These are phyloP conservation scores for Limanda limanda DNA, from an alignment of 2,113 vertebrate species.

Conservation along the genomic window DNA sequence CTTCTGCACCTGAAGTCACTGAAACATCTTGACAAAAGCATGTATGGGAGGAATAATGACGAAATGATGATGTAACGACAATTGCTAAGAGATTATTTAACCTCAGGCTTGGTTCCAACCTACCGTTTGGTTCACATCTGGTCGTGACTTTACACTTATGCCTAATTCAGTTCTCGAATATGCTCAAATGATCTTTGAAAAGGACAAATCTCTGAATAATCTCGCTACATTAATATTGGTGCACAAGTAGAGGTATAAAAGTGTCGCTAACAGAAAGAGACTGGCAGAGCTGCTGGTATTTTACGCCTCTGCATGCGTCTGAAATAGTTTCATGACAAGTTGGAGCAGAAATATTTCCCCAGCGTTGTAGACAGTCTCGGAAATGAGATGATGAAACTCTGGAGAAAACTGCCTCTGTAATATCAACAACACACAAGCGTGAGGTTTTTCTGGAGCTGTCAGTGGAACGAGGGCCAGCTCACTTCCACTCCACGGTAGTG, in stretches of 20 bases:
- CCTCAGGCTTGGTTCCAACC: not conserved
- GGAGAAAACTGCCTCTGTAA: conserved; percentile 8
- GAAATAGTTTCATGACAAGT: conserved; percentile 9
- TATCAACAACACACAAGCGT: conserved; percentile 6
- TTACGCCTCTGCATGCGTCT: not conserved
- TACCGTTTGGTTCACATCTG: not conserved
- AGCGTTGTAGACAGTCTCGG: conserved; percentile 16
- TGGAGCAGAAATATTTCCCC: not conserved
- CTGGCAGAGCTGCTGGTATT: not conserved
- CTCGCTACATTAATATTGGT: not conserved
- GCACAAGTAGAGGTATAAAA: not conserved
- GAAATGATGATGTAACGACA: not conserved
- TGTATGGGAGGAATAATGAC: not conserved
- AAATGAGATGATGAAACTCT: conserved; percentile 26
- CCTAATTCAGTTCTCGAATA: not conserved
- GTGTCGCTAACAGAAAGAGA: not conserved
- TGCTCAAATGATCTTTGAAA: not conserved
- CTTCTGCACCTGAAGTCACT: conserved; percentile 3
- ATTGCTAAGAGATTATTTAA: not conserved
- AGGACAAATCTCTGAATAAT: not conserved
- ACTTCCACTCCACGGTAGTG: conserved; percentile 24
- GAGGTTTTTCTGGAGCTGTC: conserved; percentile 49
- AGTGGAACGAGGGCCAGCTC: conserved; percentile 21
- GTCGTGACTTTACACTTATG: not conserved
- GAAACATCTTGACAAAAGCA: not conserved